Evolutionary conservation across 1,140 invertebrate genomes (phyloP).

Genomic region (Pararge aegeria): DNA sequence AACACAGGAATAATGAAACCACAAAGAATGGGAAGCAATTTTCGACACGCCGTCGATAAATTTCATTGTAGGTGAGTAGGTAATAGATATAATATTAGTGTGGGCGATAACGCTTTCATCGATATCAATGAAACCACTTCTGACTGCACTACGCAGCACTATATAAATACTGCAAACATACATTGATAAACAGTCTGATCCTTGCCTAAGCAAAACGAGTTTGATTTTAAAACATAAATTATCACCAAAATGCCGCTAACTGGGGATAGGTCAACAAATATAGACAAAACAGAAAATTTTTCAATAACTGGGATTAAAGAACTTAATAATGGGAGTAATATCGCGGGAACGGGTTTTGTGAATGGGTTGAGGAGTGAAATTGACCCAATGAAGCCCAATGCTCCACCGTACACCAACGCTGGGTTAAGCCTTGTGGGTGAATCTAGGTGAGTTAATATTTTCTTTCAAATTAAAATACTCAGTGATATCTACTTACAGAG

Average conservation of each 20-base stretch:
- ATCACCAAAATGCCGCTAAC: conserved; percentile 15
- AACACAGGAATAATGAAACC: too few relatives aligned
- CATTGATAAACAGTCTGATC: background rate
- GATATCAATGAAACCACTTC: background rate
- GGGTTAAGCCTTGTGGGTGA: conserved; percentile 10
- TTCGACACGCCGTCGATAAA: too few relatives aligned
- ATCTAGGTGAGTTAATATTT: conserved; percentile 17
- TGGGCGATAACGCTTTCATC: too few relatives aligned
- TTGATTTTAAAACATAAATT: background rate
- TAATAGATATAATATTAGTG: too few relatives aligned
- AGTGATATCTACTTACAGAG: background rate
- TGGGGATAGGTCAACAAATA: conserved; percentile 10
- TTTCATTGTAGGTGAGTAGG: too few relatives aligned
- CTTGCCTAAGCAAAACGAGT: background rate
- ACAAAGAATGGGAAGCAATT: too few relatives aligned
- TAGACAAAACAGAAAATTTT: conserved; percentile 19
- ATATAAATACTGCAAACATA: background rate
- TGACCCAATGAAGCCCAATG: conserved; percentile 15
- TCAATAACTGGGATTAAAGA: conserved; percentile 15
- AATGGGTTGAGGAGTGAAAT: conserved; percentile 2
- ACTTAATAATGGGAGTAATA: background rate
- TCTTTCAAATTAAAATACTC: too few relatives aligned
- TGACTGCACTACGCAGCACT: background rate
- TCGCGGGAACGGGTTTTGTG: conserved; percentile 4
- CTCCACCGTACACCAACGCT: conserved; percentile 5